These are phyloP conservation scores for Poecilia latipinna DNA, from an alignment of 2,113 vertebrate species.

Conservation along the genomic window DNA sequence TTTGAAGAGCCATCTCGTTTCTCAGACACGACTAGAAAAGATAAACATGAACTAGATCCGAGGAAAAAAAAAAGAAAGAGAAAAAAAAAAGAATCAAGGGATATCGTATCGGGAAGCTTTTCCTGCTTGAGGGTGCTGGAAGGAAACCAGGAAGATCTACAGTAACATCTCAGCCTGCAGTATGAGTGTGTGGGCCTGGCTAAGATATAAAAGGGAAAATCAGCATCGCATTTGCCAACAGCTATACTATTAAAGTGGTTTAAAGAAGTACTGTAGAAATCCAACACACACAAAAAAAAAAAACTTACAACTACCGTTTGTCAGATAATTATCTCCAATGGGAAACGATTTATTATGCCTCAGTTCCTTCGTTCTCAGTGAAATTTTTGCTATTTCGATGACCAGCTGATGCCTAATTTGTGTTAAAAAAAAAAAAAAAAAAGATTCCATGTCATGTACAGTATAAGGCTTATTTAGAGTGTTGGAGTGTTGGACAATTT, in stretches of 20 bases:
- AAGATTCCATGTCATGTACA: neutral
- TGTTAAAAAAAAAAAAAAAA: too few relatives aligned
- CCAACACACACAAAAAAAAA: slow-evolving; percentile 6
- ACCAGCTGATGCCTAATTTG: neutral
- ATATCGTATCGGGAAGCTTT: slow-evolving; percentile 6
- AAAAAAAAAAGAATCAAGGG: neutral
- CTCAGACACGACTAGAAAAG: slow-evolving; percentile 10
- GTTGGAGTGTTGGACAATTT: neutral
- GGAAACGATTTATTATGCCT: neutral
- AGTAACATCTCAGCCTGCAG: slow-evolving; percentile 35
- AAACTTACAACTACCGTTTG: neutral
- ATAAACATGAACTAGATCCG: slow-evolving; percentile 9
- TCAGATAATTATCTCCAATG: slow-evolving; percentile 36
- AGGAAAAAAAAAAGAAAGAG: neutral
- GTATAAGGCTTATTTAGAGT: neutral
- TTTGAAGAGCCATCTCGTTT: slow-evolving; percentile 1
- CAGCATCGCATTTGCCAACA: slow-evolving; percentile 43
- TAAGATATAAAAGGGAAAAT: slow-evolving; percentile 23
- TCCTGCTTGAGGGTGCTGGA: slow-evolving; percentile 37
- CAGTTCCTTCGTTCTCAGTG: slow-evolving; percentile 2
- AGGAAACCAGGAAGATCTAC: slow-evolving; percentile 27
- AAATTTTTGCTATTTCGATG: neutral
- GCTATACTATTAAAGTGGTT: slow-evolving; percentile 1
- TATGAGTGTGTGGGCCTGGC: slow-evolving; percentile 30
- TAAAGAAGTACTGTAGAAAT: slow-evolving; percentile 15